phyloP scores from a whole-genome alignment of 2,113 vertebrate species.

The Apaloderma vittatum region DNA sequence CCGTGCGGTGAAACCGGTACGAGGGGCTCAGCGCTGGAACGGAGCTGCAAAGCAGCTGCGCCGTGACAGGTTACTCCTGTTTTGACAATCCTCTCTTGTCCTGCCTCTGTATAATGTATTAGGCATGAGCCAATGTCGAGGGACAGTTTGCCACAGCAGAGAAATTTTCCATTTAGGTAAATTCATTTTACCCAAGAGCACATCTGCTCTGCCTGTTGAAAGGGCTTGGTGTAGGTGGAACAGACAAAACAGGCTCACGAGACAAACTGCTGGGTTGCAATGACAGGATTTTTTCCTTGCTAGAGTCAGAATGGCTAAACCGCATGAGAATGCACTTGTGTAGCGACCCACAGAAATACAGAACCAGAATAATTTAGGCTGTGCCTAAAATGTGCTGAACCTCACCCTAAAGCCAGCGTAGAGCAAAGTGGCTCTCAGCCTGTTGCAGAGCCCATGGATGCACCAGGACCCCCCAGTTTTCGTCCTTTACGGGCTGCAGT shows the following conservation, averaged over 20 bases:
- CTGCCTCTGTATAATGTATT: not conserved
- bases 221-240: rapidly evolving
- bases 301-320: not conserved
- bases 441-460: not conserved
- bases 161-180: not conserved
- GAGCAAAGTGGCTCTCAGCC: not conserved
- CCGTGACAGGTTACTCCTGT: not conserved
- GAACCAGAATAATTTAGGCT: not conserved
- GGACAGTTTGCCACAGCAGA: not conserved
- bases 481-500: not conserved
- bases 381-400: rapidly evolving
- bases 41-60: not conserved
- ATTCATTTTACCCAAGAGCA: not conserved
- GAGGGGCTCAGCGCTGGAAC: not conserved
- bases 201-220: not conserved
- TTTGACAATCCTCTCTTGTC: not conserved
- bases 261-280: not conserved
- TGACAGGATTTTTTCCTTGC: not conserved
- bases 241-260: rapidly evolving
- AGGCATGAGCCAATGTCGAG: not conserved
- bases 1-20: not conserved
- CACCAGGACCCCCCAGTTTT: not conserved
- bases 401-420: not conserved
- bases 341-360: no score
- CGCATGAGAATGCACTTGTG: not conserved